Conservation (phyloP, 35 echinoderm and acorn worm genomes). For the Chiridota heheva region DNA sequence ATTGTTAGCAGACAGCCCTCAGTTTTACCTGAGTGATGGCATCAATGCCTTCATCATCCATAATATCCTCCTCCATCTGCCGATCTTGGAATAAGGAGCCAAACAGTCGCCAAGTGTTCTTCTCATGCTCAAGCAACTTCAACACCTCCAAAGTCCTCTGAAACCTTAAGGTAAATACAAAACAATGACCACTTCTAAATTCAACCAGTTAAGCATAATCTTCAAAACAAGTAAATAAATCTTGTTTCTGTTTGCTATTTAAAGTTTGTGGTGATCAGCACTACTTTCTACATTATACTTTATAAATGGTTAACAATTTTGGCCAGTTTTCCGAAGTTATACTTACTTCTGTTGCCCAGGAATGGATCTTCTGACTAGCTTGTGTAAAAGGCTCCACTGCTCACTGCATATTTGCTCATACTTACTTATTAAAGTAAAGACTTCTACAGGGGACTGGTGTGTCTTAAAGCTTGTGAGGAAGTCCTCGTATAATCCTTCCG, state of each 20-base stretch:
- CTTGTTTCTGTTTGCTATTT: slow-evolving; percentile 11
- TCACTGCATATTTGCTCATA: slow-evolving; percentile 82
- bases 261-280: neutral
- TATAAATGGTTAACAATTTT: neutral
- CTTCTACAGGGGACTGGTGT: slow-evolving; percentile 71
- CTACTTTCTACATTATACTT: neutral
- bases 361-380: slow-evolving; percentile 51
- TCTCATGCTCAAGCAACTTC: slow-evolving; percentile 74
- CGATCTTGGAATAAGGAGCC: slow-evolving; percentile 87
- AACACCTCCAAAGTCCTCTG: slow-evolving; percentile 74
- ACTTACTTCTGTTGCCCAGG: slow-evolving; percentile 77
- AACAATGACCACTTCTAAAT: neutral
- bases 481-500: slow-evolving; percentile 87
- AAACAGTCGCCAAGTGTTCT: slow-evolving; percentile 87
- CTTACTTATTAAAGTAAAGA: slow-evolving; percentile 73
- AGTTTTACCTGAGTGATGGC: neutral
- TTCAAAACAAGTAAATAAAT: slow-evolving; percentile 4
- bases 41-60: slow-evolving; percentile 30
- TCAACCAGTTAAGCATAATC: neutral
- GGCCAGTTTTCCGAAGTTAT: neutral
- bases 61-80: slow-evolving; percentile 49
- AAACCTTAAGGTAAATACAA: slow-evolving; percentile 59
- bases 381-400: slow-evolving; percentile 69
- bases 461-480: slow-evolving; percentile 69
- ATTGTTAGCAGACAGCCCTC: too few species aligned